phyloP scores from a whole-genome alignment of 2,888 invertebrate genomes.

The Caenorhabditis sp. region DNA sequence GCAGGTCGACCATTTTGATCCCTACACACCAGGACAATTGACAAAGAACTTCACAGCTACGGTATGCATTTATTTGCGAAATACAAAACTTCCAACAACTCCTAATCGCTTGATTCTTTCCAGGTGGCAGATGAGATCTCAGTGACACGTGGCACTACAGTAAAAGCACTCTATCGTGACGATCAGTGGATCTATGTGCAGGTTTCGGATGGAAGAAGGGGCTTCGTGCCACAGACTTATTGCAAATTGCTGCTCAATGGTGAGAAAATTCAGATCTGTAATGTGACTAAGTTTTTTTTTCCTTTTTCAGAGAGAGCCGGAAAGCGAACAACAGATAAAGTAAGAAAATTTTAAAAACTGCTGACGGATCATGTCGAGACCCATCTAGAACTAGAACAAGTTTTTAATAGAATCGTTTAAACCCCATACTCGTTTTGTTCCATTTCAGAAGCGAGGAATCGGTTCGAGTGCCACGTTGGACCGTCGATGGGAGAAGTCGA shows the following conservation, averaged over 20 bases:
- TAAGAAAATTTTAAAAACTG: too few species aligned
- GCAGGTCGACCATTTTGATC: slow-evolving; percentile 64
- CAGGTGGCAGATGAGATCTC: slow-evolving; percentile 63
- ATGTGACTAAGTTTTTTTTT: too few species aligned
- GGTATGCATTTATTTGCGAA: slow-evolving; percentile 17
- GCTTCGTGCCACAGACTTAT: slow-evolving; percentile 66
- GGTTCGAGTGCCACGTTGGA: slow-evolving; percentile 44
- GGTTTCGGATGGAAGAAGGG: slow-evolving; percentile 62
- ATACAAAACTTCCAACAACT: neutral
- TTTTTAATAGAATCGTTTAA: too few species aligned
- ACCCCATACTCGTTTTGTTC: too few species aligned
- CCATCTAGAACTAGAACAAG: neutral
- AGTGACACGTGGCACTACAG: slow-evolving; percentile 54
- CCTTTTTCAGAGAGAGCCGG: too few species aligned
- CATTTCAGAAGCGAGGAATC: slow-evolving; percentile 36
- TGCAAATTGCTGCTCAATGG: slow-evolving; percentile 49
- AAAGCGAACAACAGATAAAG: too few species aligned
- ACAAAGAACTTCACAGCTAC: slow-evolving; percentile 65
- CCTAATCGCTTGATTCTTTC: neutral
- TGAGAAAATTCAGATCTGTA: neutral
- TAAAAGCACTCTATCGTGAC: slow-evolving; percentile 67
- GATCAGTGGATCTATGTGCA: slow-evolving; percentile 72
- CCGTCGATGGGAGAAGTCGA: slow-evolving; percentile 66
- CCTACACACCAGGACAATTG: slow-evolving; percentile 57
- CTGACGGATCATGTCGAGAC: too few species aligned